These are phyloP conservation scores for Stegostoma tigrinum DNA, from an alignment of 2,113 vertebrate species.

Conservation along the genomic window DNA sequence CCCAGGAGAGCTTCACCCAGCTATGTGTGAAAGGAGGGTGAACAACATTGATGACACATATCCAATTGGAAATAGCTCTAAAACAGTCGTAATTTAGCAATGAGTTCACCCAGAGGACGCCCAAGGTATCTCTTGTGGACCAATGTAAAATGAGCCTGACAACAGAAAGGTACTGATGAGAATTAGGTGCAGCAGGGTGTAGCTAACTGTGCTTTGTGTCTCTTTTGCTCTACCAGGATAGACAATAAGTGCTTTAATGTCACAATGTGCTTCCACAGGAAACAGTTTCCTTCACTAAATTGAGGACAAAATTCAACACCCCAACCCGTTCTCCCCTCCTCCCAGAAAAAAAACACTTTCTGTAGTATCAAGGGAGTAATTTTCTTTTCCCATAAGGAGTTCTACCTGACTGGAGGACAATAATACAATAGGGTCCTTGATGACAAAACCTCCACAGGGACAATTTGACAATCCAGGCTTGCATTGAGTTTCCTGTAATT, in stretches of 20 bases:
- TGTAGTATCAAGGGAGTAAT: neutral
- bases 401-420: slow-evolving; percentile 21
- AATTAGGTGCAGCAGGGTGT: neutral
- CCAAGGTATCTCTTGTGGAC: neutral
- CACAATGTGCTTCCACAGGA: neutral
- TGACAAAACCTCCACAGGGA: slow-evolving; percentile 27
- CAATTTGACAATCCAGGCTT: slow-evolving; percentile 12
- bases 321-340: neutral
- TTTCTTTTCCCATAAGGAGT: neutral
- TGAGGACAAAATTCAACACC: neutral
- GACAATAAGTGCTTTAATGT: neutral
- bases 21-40: neutral
- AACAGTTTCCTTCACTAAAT: neutral
- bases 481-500: slow-evolving; percentile 35
- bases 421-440: slow-evolving; percentile 23
- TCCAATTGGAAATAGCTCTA: neutral
- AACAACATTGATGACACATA: neutral
- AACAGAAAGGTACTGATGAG: no score
- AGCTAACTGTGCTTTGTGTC: neutral
- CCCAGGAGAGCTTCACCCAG: neutral
- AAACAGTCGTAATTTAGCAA: neutral
- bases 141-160: neutral
- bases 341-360: neutral
- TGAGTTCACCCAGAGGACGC: neutral
- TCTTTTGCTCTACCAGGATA: neutral